A percentile compares a stretch with the other conserved stretches of the same genome.
These are phyloP conservation scores for Hypomecis punctinalis DNA, from an alignment of 2,888 invertebrate species.

Conservation along the genomic window DNA sequence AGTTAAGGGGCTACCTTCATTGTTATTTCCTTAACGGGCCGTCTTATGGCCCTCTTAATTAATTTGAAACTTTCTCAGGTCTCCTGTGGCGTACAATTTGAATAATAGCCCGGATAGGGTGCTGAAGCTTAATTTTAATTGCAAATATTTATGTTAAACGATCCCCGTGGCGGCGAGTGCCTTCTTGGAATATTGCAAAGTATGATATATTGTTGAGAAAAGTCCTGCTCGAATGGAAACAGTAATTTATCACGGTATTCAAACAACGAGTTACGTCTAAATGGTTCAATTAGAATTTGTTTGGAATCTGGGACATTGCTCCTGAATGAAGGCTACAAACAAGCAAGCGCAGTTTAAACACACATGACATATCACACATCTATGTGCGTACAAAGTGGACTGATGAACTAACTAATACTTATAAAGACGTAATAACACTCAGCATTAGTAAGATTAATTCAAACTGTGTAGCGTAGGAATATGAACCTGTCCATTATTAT, in stretches of 20 bases:
- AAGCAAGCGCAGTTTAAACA: no score
- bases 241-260: constrained; percentile 48
- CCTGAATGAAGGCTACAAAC: not conserved
- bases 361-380: no score
- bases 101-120: constrained; percentile 83
- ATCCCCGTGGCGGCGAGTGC: constrained; percentile 60
- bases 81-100: constrained; percentile 83
- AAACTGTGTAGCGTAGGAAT: no score
- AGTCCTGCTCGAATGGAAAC: constrained; percentile 54
- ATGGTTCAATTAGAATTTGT: constrained; percentile 17
- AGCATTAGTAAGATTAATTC: no score
- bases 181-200: constrained; percentile 71
- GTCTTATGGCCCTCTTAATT: constrained; percentile 85
- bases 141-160: constrained; percentile 85
- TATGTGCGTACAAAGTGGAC: no score
- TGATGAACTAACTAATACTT: no score
- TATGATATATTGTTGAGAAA: constrained; percentile 71
- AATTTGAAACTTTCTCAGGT: constrained; percentile 85
- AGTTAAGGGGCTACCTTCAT: constrained; percentile 70
- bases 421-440: no score
- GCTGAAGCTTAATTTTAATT: constrained; percentile 82
- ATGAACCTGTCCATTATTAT: no score
- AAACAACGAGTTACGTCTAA: constrained; percentile 12
- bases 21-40: constrained; percentile 84
- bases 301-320: constrained; percentile 7